A percentile compares a stretch with the other conserved stretches of the same genome.
These are phyloP conservation scores for Argopecten irradians DNA, from an alignment of 1,140 invertebrate genomes.

Conservation along the genomic window DNA sequence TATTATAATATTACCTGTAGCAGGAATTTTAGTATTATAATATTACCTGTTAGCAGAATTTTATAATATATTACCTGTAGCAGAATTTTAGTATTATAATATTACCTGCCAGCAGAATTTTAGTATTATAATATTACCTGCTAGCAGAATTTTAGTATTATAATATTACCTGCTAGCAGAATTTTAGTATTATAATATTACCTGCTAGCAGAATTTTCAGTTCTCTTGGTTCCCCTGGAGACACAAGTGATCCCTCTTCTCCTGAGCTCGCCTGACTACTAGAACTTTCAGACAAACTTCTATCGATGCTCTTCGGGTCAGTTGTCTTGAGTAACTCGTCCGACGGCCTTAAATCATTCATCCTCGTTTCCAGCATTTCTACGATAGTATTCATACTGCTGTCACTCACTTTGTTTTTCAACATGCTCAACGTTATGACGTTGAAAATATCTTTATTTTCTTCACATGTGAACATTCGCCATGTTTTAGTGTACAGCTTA, in stretches of 20 bases:
- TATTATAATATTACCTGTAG: too few species aligned
- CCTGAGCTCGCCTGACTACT: neutral
- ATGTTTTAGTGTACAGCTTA: neutral
- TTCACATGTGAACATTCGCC: neutral
- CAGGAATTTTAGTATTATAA: too few species aligned
- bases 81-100: too few species aligned
- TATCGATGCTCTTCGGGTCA: neutral
- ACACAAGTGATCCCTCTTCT: neutral
- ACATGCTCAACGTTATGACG: neutral
- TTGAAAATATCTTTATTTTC: neutral
- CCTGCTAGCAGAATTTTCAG: neutral
- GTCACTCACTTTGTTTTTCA: neutral
- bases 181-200: too few species aligned
- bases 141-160: too few species aligned
- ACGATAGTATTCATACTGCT: neutral
- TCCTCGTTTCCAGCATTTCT: constrained; percentile 6
- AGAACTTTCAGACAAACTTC: neutral
- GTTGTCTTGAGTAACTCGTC: neutral
- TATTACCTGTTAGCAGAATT: too few species aligned
- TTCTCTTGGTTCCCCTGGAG: neutral
- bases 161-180: too few species aligned
- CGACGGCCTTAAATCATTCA: neutral
- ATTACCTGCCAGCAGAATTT: too few species aligned
- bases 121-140: too few species aligned
- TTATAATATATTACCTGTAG: too few species aligned